These are phyloP conservation scores for Limenitis camilla DNA, from an alignment of 2,888 invertebrate genomes.

Conservation along the genomic window DNA sequence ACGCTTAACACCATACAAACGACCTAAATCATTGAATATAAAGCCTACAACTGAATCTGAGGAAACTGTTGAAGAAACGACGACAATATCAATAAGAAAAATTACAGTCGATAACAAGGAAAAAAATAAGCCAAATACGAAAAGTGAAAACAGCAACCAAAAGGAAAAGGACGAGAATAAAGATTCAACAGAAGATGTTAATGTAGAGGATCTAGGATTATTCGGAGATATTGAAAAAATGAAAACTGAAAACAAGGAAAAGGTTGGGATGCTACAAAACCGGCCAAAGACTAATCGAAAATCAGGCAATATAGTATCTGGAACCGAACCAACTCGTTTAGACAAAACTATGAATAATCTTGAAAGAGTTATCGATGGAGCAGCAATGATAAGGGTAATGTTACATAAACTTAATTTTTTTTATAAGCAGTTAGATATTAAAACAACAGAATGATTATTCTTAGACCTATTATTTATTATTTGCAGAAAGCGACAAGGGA, in stretches of 20 bases:
- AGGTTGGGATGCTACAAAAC: background rate
- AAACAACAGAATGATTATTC: no score
- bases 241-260: constrained; percentile 16
- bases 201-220: constrained; percentile 44
- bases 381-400: constrained; percentile 48
- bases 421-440: no score
- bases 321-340: constrained; percentile 28
- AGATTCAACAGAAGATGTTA: constrained; percentile 27
- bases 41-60: constrained; percentile 15
- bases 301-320: constrained; percentile 11
- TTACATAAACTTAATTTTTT: no score
- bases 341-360: constrained; percentile 46
- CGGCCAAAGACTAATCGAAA: constrained; percentile 6
- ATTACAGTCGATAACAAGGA: constrained; percentile 1
- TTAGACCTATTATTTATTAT: no score
- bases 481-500: no score
- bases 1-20: constrained; percentile 49
- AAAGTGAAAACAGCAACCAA: constrained; percentile 30
- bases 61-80: constrained; percentile 12
- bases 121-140: constrained; percentile 21
- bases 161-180: constrained; percentile 2
- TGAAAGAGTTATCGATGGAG: constrained; percentile 54
- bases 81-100: background rate
- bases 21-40: constrained; percentile 27
- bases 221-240: constrained; percentile 41